Evolutionary conservation across 2,888 invertebrate species (phyloP), one percentile per base, ranked within the genome.

Genomic region (Acanthopleura granulata): DNA sequence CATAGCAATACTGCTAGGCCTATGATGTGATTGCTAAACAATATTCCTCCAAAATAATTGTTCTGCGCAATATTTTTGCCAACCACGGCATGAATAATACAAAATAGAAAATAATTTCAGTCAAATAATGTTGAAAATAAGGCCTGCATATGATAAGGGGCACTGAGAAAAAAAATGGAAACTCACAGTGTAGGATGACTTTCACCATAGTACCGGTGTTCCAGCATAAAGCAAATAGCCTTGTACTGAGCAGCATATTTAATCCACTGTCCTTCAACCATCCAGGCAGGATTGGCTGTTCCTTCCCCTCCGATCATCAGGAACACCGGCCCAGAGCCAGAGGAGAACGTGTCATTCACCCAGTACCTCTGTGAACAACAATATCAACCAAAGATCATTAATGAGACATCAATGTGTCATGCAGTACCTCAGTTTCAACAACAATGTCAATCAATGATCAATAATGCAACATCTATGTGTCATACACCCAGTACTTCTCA

Each of bases 241-340:
- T 94, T 94, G 88, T 94, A 95, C 62, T 76, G 80, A 77, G 86
- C 72, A 1, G 89, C 89, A 81, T 87, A 87, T 27, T 66, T 66
- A 22, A 89, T 82, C 88, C 97, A 97, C 73, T 95, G 93, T 0
- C 97, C 97, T 86, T 94, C 93, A 0, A 93, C 93, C 95, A 97
- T 95, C 97, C 97, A 98, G 80, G 94, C 93, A 0, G 94, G 92
- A 80, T 93, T 93, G 0, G 96, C 96, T 72, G 94, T 93, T 0
- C 95, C 97, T 92, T 98, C 98, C 6, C 98, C 98, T 0, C 97
- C 97, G 83, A 98, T 96, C 96, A 97, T 95, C 16, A 98, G 90
- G 89, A 98, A 98, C 22, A 96, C 93, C 0, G 97, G 96, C 0
- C 96, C 96, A 71, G 93, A 94, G 22, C 91, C 91, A 85, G 94